Evolutionary conservation across 2,888 invertebrate species (phyloP).

Genomic region (Oscheius sp.): DNA sequence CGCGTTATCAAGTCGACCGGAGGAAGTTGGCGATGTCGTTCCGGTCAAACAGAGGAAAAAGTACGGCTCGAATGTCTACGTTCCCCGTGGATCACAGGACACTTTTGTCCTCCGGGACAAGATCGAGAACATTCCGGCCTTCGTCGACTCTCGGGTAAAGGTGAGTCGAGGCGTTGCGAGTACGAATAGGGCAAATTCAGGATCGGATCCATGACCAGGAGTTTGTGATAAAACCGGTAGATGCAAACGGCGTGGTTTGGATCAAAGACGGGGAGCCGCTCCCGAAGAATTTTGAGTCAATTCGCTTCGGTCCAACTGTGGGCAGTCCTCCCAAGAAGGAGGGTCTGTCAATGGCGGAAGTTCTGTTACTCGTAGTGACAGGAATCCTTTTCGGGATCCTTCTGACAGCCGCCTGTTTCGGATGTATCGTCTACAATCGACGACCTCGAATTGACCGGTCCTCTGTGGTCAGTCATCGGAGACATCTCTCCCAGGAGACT

Average conservation of each 20-base stretch:
- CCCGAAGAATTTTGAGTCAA: constrained; percentile 27
- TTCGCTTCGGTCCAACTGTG: neutral
- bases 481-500: neutral
- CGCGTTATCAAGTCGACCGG: constrained; percentile 32
- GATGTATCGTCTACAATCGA: constrained; percentile 26
- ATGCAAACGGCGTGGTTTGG: constrained; percentile 12
- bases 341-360: neutral
- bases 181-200: neutral
- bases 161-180: neutral
- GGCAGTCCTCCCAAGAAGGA: neutral
- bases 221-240: constrained; percentile 25
- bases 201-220: constrained; percentile 30
- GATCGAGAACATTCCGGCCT: constrained; percentile 16
- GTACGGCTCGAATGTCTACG: constrained; percentile 32
- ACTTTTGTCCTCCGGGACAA: constrained; percentile 29
- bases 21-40: constrained; percentile 32
- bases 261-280: constrained; percentile 19
- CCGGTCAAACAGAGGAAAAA: constrained; percentile 30
- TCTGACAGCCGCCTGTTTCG: neutral
- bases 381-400: constrained; percentile 10
- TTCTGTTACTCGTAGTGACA: constrained; percentile 1
- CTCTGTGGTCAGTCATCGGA: constrained; percentile 23
- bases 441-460: constrained; percentile 23
- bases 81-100: constrained; percentile 31
- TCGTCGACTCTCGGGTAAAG: constrained; percentile 31